These are phyloP conservation scores for Araneus ventricosus DNA, from an alignment of 1,140 invertebrate species.

Conservation along the genomic window DNA sequence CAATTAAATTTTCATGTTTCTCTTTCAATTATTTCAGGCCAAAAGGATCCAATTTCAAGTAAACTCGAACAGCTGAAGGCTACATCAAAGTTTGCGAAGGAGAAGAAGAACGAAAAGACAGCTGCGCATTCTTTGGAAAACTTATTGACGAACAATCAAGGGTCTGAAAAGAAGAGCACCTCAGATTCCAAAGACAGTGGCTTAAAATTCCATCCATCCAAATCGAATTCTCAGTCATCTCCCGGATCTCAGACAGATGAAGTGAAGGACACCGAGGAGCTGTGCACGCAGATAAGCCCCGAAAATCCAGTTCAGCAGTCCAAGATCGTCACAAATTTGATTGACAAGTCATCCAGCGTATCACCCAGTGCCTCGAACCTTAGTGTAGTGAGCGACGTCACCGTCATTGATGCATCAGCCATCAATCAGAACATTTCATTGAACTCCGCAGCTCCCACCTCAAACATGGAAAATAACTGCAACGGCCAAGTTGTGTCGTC, in stretches of 20 bases:
- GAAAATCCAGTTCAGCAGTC: slow-evolving; percentile 76
- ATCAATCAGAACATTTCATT: neutral
- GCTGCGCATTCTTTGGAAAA: slow-evolving; percentile 41
- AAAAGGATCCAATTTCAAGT: slow-evolving; percentile 67
- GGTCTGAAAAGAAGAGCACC: neutral
- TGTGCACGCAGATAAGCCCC: slow-evolving; percentile 62
- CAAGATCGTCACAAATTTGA: slow-evolving; percentile 75
- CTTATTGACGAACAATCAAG: neutral
- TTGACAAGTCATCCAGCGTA: slow-evolving; percentile 62
- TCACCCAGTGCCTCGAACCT: slow-evolving; percentile 31
- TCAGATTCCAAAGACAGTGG: neutral
- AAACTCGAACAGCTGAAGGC: slow-evolving; percentile 71
- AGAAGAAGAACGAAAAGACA: slow-evolving; percentile 69
- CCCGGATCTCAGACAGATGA: slow-evolving; percentile 13
- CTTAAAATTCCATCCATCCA: slow-evolving; percentile 48
- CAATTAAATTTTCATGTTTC: no score
- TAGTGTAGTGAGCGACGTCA: slow-evolving; percentile 24
- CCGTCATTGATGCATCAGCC: slow-evolving; percentile 13
- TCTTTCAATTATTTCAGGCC: slow-evolving; percentile 55
- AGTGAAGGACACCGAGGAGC: neutral
- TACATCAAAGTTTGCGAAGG: slow-evolving; percentile 68
- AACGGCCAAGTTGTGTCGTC: slow-evolving; percentile 73
- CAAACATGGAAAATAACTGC: slow-evolving; percentile 65
- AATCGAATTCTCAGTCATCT: slow-evolving; percentile 5
- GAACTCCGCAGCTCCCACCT: neutral